Conservation (phyloP, 2,888 invertebrate genomes). For the Hoplodrina ambigua region DNA sequence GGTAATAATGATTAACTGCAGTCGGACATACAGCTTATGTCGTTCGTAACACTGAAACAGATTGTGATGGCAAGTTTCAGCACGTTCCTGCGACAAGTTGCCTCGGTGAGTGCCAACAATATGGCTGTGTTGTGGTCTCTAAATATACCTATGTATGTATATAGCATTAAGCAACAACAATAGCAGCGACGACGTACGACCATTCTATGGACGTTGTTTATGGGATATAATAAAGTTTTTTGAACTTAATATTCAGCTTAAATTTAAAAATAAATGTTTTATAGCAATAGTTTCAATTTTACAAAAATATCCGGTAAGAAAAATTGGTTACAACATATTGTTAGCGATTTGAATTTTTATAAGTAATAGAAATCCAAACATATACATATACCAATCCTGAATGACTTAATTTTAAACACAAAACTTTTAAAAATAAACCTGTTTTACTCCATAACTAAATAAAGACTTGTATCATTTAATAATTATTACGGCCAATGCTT, state of each 20-base stretch:
- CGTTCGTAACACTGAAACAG: slow-evolving; percentile 13
- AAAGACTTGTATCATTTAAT: too few relatives aligned
- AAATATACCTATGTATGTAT: background rate
- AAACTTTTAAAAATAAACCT: too few relatives aligned
- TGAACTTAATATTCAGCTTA: background rate
- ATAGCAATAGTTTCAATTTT: too few relatives aligned
- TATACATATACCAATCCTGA: too few relatives aligned
- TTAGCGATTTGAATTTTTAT: too few relatives aligned
- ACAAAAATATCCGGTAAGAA: too few relatives aligned
- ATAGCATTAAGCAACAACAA: slow-evolving; percentile 42
- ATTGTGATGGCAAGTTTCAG: slow-evolving; percentile 34
- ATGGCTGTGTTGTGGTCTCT: slow-evolving; percentile 27
- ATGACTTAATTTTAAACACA: too few relatives aligned
- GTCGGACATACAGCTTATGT: slow-evolving; percentile 5
- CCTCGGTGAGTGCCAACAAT: slow-evolving; percentile 47
- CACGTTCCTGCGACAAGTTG: slow-evolving; percentile 47
- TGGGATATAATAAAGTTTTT: slow-evolving; percentile 13
- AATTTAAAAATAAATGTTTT: background rate
- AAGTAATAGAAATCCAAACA: too few relatives aligned
- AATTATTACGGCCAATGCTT: too few relatives aligned
- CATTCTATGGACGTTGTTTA: slow-evolving; percentile 23
- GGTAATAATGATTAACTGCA: background rate
- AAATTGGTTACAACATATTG: too few relatives aligned
- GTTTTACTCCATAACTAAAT: too few relatives aligned
- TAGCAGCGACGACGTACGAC: slow-evolving; percentile 8